Conservation (phyloP, 2,888 invertebrate species). For the Amblyjoppa fuscipennis region DNA sequence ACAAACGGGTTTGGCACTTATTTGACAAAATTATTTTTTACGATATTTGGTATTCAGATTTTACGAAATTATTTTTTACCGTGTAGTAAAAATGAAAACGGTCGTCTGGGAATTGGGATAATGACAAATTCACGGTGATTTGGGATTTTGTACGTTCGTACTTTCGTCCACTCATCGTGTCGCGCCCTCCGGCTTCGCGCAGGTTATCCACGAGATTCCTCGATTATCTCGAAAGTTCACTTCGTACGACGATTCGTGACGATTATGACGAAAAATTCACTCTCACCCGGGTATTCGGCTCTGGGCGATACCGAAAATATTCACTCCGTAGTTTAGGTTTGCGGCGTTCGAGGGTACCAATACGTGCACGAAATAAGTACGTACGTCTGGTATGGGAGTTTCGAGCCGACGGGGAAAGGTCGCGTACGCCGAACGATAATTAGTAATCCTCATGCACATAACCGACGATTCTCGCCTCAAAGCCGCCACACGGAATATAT, state of each 20-base stretch:
- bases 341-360: neutral
- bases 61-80: neutral
- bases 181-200: slow-evolving; percentile 19
- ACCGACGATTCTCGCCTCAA: slow-evolving; percentile 34
- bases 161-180: slow-evolving; percentile 3
- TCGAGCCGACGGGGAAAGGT: slow-evolving; percentile 47
- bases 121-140: neutral
- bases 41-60: too few species aligned
- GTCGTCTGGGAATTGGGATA: neutral
- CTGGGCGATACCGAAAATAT: slow-evolving; percentile 28
- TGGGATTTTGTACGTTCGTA: neutral
- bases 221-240: slow-evolving; percentile 38
- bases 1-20: too few species aligned
- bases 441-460: slow-evolving; percentile 59
- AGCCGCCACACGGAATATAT: slow-evolving; percentile 40
- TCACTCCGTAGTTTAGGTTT: neutral
- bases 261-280: slow-evolving; percentile 29
- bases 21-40: too few species aligned
- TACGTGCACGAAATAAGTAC: neutral
- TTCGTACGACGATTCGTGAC: neutral
- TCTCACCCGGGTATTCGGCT: slow-evolving; percentile 2
- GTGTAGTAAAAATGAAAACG: neutral
- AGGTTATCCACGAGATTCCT: slow-evolving; percentile 2
- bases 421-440: slow-evolving; percentile 55
- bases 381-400: slow-evolving; percentile 28